Evolutionary conservation across 2,888 invertebrate species (phyloP).

Genomic region (Ophion slaviceki): DNA sequence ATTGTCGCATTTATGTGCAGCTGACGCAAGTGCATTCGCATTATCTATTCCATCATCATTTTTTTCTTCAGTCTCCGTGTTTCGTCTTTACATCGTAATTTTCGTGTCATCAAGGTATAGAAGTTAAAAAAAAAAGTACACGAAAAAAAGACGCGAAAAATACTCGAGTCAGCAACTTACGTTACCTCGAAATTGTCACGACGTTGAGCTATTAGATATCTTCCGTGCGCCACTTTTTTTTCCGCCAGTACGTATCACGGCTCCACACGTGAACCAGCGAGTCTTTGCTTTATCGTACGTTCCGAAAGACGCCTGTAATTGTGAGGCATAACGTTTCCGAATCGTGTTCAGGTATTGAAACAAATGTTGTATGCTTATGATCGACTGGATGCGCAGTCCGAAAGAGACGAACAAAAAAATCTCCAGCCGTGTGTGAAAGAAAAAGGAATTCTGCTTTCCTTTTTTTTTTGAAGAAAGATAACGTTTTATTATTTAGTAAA

Average conservation of each 20-base stretch:
- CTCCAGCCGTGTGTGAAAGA: neutral
- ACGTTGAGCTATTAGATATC: constrained; percentile 34
- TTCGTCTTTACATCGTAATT: constrained; percentile 33
- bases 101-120: constrained; percentile 46
- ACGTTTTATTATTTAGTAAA: too few species aligned
- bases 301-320: neutral
- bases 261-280: constrained; percentile 12
- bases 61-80: constrained; percentile 8
- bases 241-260: constrained; percentile 34
- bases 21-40: constrained; percentile 56
- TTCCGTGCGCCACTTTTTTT: constrained; percentile 29
- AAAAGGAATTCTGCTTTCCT: neutral
- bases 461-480: too few species aligned
- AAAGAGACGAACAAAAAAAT: neutral
- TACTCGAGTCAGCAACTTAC: constrained; percentile 45
- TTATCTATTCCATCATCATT: constrained; percentile 45
- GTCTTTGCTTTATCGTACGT: neutral
- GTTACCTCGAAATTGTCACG: constrained; percentile 37
- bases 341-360: neutral
- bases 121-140: constrained; percentile 3
- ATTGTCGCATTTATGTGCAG: constrained; percentile 46
- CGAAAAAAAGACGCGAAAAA: constrained; percentile 14
- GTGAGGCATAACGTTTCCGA: neutral
- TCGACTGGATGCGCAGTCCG: neutral
- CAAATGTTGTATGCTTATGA: neutral